These are phyloP conservation scores for Brachyptera putata DNA, from an alignment of 2,888 invertebrate genomes.

Conservation along the genomic window DNA sequence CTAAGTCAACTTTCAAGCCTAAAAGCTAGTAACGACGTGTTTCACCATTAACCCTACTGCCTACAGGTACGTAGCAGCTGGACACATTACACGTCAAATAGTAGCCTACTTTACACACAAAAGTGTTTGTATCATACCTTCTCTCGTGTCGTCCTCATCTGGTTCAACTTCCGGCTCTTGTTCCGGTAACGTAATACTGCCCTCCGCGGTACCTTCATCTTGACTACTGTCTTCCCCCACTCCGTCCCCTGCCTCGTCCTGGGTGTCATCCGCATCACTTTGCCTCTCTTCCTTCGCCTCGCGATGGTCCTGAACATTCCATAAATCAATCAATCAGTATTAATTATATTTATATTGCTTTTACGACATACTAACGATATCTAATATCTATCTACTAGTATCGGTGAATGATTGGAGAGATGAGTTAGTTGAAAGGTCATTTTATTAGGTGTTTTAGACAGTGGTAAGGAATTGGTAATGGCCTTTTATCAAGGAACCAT, in stretches of 20 bases:
- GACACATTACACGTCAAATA: too few species aligned
- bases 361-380: not conserved
- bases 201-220: constrained; percentile 43
- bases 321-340: not conserved
- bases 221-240: constrained; percentile 46
- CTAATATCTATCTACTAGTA: too few species aligned
- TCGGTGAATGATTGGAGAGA: too few species aligned
- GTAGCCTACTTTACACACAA: too few species aligned
- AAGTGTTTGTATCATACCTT: constrained; percentile 40
- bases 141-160: constrained; percentile 50
- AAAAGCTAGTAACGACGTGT: too few species aligned
- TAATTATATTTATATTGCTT: not conserved
- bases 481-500: too few species aligned
- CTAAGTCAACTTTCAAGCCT: too few species aligned
- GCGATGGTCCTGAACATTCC: not conserved
- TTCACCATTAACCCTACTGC: too few species aligned
- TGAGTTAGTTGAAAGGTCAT: too few species aligned
- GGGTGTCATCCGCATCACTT: constrained; percentile 36
- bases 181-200: constrained; percentile 36
- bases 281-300: constrained; percentile 5
- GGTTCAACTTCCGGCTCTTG: constrained; percentile 41
- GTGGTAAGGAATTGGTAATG: too few species aligned
- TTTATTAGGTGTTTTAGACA: too few species aligned
- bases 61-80: too few species aligned
- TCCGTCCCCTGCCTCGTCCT: constrained; percentile 44